A percentile compares a stretch with the other conserved stretches of the same genome.
These are phyloP conservation scores for Pterobdella sp. DNA, from an alignment of 2,888 invertebrate genomes.

Conservation along the genomic window DNA sequence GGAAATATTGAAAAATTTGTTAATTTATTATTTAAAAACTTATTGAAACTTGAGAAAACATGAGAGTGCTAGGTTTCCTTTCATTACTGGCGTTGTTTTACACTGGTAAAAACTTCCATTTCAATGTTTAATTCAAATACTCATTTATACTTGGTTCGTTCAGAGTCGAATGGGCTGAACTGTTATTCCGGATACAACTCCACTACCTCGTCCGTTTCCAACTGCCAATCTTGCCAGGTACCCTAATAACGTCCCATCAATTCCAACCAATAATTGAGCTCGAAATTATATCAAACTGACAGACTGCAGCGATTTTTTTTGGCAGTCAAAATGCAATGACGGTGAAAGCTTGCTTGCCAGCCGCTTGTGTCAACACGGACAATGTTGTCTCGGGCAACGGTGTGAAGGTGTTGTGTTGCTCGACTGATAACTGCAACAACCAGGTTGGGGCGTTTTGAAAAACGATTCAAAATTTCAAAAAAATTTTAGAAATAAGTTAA, in stretches of 20 bases:
- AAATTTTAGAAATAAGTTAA: neutral
- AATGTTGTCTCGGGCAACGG: neutral
- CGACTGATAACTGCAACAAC: conserved; percentile 14
- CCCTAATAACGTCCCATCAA: too few relatives aligned
- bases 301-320: neutral
- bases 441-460: neutral
- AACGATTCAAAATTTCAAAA: neutral
- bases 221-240: neutral
- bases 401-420: neutral
- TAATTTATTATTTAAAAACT: too few relatives aligned
- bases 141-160: neutral
- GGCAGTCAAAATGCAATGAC: neutral
- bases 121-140: too few relatives aligned
- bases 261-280: too few relatives aligned
- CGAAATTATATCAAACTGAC: neutral
- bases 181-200: neutral
- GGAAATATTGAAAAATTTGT: too few relatives aligned
- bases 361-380: neutral
- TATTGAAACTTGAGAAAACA: too few relatives aligned
- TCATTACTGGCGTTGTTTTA: too few relatives aligned
- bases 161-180: neutral
- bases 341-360: neutral
- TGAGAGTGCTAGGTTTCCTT: too few relatives aligned
- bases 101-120: too few relatives aligned
- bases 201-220: neutral